These are phyloP conservation scores for Porites lobata DNA, from an alignment of 92 coral and sea anemone species.

Conservation along the genomic window DNA sequence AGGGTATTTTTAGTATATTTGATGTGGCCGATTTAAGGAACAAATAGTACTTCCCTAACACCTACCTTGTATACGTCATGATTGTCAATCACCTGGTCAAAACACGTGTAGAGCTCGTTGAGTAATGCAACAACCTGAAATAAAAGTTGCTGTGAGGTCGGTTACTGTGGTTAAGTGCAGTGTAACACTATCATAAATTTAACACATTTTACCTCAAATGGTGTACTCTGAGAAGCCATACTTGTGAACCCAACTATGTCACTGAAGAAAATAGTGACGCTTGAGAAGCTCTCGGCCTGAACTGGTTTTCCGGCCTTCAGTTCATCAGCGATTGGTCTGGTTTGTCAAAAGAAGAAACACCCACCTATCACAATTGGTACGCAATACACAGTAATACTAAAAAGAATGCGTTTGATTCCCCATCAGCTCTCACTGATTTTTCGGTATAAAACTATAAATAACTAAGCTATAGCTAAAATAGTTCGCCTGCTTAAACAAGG, in stretches of 20 bases:
- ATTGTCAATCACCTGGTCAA: conserved; percentile 79
- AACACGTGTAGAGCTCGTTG: conserved; percentile 83
- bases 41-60: not conserved
- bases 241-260: conserved; percentile 92
- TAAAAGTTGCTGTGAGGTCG: not conserved
- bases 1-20: not conserved
- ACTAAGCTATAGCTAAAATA: no score
- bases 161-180: not conserved
- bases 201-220: conserved; percentile 65
- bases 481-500: no score
- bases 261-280: conserved; percentile 90
- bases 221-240: conserved; percentile 84
- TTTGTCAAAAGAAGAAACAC: not conserved
- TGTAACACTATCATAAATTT: not conserved
- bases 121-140: conserved; percentile 83
- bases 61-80: conserved; percentile 89
- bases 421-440: no score
- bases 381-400: no score
- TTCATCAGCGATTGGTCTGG: conserved; percentile 87
- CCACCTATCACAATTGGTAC: no score
- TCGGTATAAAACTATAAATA: no score
- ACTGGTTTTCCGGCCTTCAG: conserved; percentile 80
- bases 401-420: no score
- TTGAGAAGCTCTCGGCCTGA: conserved; percentile 82
- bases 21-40: no score